These are phyloP conservation scores for Trinorchestia longiramus DNA, from an alignment of 1,140 invertebrate species.

Conservation along the genomic window DNA sequence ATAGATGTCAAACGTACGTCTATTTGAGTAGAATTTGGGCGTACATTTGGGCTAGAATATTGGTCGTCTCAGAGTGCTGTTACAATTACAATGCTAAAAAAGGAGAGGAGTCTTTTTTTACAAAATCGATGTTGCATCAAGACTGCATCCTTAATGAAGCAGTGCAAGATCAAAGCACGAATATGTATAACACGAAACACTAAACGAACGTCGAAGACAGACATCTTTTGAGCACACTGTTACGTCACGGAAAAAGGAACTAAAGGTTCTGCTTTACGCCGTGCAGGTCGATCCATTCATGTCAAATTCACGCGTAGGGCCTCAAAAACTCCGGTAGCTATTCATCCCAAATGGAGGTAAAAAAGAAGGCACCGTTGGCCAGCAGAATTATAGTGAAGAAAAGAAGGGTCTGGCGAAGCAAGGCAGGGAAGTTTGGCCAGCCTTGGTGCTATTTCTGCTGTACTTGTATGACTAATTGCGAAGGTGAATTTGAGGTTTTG, in stretches of 20 bases:
- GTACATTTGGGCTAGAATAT: background rate
- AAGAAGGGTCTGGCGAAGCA: too few relatives aligned
- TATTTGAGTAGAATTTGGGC: background rate
- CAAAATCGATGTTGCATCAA: background rate
- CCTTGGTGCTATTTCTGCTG: background rate
- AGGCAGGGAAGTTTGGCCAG: background rate
- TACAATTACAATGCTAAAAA: background rate
- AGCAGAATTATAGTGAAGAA: background rate
- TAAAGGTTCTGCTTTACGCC: background rate
- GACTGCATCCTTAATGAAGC: background rate
- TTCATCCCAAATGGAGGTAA: background rate
- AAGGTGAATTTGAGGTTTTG: too few relatives aligned
- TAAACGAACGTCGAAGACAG: background rate
- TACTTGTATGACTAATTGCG: too few relatives aligned
- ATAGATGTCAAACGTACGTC: background rate
- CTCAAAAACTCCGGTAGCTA: background rate
- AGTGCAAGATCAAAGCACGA: background rate
- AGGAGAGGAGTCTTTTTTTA: background rate
- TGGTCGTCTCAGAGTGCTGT: background rate
- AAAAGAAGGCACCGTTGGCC: background rate
- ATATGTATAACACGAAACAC: background rate
- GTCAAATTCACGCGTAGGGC: slow-evolving; percentile 25
- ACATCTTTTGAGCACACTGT: background rate
- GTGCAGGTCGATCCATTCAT: background rate
- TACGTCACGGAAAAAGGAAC: background rate